Evolutionary conservation across 2,888 invertebrate genomes (phyloP), one percentile per base, ranked within the genome.

Genomic region (Drosophila meridionalis): DNA sequence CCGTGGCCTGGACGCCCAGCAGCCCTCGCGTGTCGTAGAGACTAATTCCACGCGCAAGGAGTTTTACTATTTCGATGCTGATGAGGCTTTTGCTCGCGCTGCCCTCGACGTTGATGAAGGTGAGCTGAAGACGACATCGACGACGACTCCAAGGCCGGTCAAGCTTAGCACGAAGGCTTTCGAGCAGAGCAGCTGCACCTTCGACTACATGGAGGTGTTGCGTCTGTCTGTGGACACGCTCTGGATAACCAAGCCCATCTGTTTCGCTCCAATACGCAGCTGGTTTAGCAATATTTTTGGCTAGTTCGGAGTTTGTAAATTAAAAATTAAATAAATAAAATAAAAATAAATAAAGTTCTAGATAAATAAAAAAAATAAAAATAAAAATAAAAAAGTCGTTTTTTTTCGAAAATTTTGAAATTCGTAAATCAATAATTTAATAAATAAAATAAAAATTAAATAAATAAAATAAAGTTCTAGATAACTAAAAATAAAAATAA

Each of bases 11-110:
- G 89, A 87, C 34, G 77, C 76, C 0, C 87, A 91, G 30, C 90
- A 91, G 58, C 91, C 91, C 0, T 58, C 90, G 7, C 78, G 87
- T 0, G 82, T 91, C 0, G 91, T 92, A 5, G 92, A 92, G 62
- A 92, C 92, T 0, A 92, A 92, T 28, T 91, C 92, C 0, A 92
- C 92, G 1, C 90, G 92, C 32, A 92, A 92, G 57, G 92, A 91
- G 34, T 91, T 83, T 42, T 92, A 92, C 38, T 92, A 82, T 38
- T 80, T 78, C 42, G 92, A 92, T 62, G 89, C 80, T 26, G 90
- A 91, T 34, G 79, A 91, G 68, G 75, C 78, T 5, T 83, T 85
- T 26, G 82, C 84, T 2, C 80, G 83, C 4, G 67, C 82, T 5
- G 82, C 84, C 8, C 50, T 86, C 36, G 90, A 82, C 11, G 82